Evolutionary conservation across 35 echinoderm and acorn worm genomes (phyloP).

Genomic region (Chiridota heheva): DNA sequence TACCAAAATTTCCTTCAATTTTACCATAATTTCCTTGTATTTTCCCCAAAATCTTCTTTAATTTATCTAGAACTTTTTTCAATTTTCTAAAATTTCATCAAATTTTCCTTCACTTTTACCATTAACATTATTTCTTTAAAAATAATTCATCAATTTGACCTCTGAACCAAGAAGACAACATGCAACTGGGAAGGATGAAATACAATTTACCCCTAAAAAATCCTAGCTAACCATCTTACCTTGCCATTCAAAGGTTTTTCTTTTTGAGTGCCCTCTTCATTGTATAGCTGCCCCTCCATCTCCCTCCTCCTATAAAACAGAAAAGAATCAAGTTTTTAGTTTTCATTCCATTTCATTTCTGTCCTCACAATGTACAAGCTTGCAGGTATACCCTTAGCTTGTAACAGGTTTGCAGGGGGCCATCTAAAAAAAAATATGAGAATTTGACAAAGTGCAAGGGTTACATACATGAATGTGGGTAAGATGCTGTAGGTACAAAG

Average conservation of each 20-base stretch:
- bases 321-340: slow-evolving; percentile 10
- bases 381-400: too few relatives aligned
- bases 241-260: slow-evolving; percentile 68
- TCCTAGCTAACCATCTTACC: slow-evolving; percentile 13
- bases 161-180: neutral
- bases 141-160: neutral
- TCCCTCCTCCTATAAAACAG: slow-evolving; percentile 54
- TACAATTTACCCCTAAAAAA: neutral
- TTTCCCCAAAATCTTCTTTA: too few relatives aligned
- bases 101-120: neutral
- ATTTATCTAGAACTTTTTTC: neutral
- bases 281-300: slow-evolving; percentile 75
- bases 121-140: neutral
- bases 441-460: too few relatives aligned
- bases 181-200: neutral
- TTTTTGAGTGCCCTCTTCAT: slow-evolving; percentile 66
- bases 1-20: too few relatives aligned
- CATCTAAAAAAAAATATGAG: too few relatives aligned
- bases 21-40: too few relatives aligned
- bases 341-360: too few relatives aligned
- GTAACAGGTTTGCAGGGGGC: too few relatives aligned
- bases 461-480: too few relatives aligned
- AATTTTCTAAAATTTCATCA: neutral
- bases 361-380: too few relatives aligned
- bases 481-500: too few relatives aligned